Conservation (phyloP, 2,113 vertebrate species). For the Pseudorasbora parva region DNA sequence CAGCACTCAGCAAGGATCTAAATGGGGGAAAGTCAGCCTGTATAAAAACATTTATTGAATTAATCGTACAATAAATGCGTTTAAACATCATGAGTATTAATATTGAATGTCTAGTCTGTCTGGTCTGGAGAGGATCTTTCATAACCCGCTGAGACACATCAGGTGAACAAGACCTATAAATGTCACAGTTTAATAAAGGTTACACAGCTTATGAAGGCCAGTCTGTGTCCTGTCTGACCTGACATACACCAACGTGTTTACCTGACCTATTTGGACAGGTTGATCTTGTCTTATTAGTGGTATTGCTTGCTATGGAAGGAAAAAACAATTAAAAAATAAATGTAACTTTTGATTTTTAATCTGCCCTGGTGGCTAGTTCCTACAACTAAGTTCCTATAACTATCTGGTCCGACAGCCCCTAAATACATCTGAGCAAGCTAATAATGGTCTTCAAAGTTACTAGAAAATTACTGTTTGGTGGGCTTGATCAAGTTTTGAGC, state of each 20-base stretch:
- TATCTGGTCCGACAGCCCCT: no score
- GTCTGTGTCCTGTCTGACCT: slow-evolving; percentile 16
- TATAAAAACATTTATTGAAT: slow-evolving; percentile 20
- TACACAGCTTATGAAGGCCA: not conserved
- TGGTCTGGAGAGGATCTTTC: slow-evolving; percentile 45
- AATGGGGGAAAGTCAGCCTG: slow-evolving; percentile 14
- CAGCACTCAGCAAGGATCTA: slow-evolving; percentile 1
- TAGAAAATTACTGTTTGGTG: not conserved
- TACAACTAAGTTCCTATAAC: no score
- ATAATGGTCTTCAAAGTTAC: no score
- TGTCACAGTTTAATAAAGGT: slow-evolving; percentile 54
- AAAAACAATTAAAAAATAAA: no score
- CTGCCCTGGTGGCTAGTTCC: no score
- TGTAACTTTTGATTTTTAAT: no score
- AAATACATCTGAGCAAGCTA: no score
- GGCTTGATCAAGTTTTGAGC: not conserved
- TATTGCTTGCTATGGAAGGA: no score
- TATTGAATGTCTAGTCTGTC: slow-evolving; percentile 45
- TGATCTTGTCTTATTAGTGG: not conserved
- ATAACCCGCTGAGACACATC: slow-evolving; percentile 22
- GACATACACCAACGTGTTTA: not conserved
- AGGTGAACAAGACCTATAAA: slow-evolving; percentile 42
- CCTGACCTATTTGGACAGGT: not conserved
- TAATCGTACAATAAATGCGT: not conserved
- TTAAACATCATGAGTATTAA: slow-evolving; percentile 27